These are phyloP conservation scores for Pagetopsis macropterus DNA, from an alignment of 2,797 vertebrate genomes.

Conservation along the genomic window DNA sequence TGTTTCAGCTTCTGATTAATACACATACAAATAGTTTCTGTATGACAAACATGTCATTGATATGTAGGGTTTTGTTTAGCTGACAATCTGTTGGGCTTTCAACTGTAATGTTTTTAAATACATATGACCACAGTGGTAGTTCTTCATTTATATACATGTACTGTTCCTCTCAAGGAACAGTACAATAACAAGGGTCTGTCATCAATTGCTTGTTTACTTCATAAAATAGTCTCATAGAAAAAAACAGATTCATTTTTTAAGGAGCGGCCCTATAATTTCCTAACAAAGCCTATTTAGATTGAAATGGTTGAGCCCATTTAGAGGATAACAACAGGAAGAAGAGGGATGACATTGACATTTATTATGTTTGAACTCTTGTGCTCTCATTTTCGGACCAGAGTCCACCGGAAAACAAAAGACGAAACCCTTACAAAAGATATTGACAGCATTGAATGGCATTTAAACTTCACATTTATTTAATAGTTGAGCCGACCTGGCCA, in stretches of 20 bases:
- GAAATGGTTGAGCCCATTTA: constrained; percentile 20
- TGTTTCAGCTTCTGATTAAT: neutral
- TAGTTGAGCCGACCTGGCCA: constrained; percentile 17
- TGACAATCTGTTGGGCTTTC: neutral
- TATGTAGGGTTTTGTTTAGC: no score
- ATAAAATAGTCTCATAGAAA: neutral
- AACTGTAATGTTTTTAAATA: neutral
- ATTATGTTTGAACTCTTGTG: constrained; percentile 2
- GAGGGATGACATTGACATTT: constrained; percentile 1
- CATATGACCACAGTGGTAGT: neutral
- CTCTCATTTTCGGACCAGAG: constrained; percentile 15
- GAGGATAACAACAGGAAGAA: constrained; percentile 13
- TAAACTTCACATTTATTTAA: constrained; percentile 4
- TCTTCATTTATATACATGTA: neutral
- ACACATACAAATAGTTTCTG: neutral
- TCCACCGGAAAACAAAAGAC: neutral
- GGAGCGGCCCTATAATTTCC: constrained; percentile 20
- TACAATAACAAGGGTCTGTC: constrained; percentile 18
- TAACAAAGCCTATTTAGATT: constrained; percentile 41
- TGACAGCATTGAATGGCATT: neutral
- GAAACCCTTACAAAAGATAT: neutral
- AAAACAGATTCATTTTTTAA: constrained; percentile 6
- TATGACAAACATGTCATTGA: constrained; percentile 1
- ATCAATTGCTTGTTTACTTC: constrained; percentile 8
- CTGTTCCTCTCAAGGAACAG: no score